Conservation (phyloP, 2,113 vertebrate species). For the Thymallus thymallus region DNA sequence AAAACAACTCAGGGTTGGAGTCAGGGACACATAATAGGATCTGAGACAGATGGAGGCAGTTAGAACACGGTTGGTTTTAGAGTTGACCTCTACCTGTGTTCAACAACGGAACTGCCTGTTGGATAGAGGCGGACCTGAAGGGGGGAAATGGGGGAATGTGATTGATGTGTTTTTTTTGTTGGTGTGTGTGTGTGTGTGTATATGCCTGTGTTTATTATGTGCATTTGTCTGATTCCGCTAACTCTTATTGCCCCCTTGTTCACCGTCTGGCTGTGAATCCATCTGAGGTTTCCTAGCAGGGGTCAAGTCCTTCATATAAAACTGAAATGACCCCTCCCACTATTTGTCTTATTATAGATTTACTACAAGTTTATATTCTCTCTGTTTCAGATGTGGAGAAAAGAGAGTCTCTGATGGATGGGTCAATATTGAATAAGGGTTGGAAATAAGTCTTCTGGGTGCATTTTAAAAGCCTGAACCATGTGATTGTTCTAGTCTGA, state of each 20-base stretch:
- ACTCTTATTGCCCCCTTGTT: constrained; percentile 53
- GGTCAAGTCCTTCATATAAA: constrained; percentile 62
- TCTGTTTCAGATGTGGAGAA: constrained; percentile 54
- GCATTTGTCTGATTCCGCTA: constrained; percentile 32
- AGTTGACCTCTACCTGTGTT: constrained; percentile 30
- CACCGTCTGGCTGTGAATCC: constrained; percentile 55
- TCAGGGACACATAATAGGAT: constrained; percentile 18
- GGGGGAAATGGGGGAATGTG: no score
- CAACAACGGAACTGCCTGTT: constrained; percentile 20
- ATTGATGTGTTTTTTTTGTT: neutral
- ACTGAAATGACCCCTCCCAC: constrained; percentile 50
- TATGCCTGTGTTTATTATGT: constrained; percentile 45
- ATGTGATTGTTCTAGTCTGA: constrained; percentile 70
- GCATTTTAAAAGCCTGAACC: constrained; percentile 59
- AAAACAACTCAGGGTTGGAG: neutral
- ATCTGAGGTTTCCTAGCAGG: constrained; percentile 49
- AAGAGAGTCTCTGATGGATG: constrained; percentile 46
- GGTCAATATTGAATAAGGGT: constrained; percentile 52
- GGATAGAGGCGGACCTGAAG: neutral
- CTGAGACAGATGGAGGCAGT: constrained; percentile 44
- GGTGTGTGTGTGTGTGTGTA: constrained; percentile 16
- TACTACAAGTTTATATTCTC: constrained; percentile 52
- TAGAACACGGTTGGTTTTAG: constrained; percentile 27
- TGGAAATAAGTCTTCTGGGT: constrained; percentile 62
- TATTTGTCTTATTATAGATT: constrained; percentile 55